Conservation (phyloP, 2,797 vertebrate genomes). For the Lycodopsis pacificus region DNA sequence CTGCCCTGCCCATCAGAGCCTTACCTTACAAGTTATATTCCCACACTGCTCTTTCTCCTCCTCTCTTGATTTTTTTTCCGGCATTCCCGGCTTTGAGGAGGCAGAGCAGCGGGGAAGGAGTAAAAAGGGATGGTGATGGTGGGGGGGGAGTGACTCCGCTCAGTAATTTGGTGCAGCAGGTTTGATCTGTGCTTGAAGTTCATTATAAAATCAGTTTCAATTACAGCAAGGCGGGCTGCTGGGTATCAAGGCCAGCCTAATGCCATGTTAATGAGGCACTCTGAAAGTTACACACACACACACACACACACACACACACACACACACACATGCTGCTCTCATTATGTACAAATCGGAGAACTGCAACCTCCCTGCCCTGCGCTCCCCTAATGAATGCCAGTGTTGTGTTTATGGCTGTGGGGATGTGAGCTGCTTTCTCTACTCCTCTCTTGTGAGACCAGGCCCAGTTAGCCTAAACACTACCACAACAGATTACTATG, state of each 20-base stretch:
- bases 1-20: constrained; percentile 43
- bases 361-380: constrained; percentile 66
- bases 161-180: constrained; percentile 69
- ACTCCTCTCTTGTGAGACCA: constrained; percentile 67
- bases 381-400: constrained; percentile 78
- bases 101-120: constrained; percentile 32
- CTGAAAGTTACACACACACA: constrained; percentile 60
- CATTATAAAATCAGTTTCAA: constrained; percentile 81
- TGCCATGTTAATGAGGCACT: constrained; percentile 80
- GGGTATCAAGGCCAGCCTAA: constrained; percentile 75
- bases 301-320: constrained; percentile 67
- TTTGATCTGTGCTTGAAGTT: constrained; percentile 78
- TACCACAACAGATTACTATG: constrained; percentile 75
- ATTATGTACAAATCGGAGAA: constrained; percentile 78
- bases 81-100: constrained; percentile 27
- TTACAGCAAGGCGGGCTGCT: constrained; percentile 72
- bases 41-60: constrained; percentile 28
- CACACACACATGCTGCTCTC: constrained; percentile 69
- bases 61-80: not conserved
- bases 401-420: constrained; percentile 74
- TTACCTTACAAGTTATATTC: constrained; percentile 46
- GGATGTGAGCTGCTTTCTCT: constrained; percentile 70
- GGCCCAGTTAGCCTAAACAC: constrained; percentile 72
- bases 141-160: constrained; percentile 28
- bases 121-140: constrained; percentile 23